Evolutionary conservation across 2,888 invertebrate species (phyloP).

Genomic region (Coleophora deauratella): DNA sequence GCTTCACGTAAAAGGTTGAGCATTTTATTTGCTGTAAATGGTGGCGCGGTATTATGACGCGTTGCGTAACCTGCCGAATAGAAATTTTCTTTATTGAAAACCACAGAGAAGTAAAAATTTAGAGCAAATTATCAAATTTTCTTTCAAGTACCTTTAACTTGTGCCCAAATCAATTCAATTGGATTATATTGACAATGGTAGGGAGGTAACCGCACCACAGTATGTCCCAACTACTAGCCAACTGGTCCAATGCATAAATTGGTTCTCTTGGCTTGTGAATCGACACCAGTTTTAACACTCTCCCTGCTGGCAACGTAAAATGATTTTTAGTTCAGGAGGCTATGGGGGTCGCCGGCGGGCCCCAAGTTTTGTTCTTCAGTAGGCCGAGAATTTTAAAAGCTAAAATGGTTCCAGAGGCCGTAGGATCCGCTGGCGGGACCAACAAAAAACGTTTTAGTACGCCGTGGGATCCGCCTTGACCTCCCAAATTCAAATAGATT

Average conservation of each 20-base stretch:
- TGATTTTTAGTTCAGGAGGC: constrained; percentile 5
- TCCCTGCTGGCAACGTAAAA: constrained; percentile 12
- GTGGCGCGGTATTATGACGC: constrained; percentile 4
- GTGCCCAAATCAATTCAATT: too few species aligned
- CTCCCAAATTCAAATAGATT: too few species aligned
- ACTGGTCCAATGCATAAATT: constrained; percentile 12
- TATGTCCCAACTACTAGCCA: constrained; percentile 13
- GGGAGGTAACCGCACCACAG: constrained; percentile 13
- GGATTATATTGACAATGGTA: constrained; percentile 14
- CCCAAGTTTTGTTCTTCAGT: too few species aligned
- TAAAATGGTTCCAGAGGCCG: too few species aligned
- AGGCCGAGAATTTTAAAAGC: too few species aligned
- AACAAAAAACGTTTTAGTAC: too few species aligned
- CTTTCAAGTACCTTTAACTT: constrained; percentile 12
- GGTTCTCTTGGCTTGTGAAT: constrained; percentile 9
- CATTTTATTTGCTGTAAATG: constrained; percentile 7
- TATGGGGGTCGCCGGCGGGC: too few species aligned
- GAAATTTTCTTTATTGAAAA: constrained; percentile 3
- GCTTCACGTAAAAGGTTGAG: too few species aligned
- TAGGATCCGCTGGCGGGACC: too few species aligned
- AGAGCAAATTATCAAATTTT: constrained; percentile 2
- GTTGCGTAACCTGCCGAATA: constrained; percentile 10
- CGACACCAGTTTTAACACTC: constrained; percentile 10
- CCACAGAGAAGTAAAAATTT: not conserved
- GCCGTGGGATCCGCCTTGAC: too few species aligned